A percentile compares a stretch with the other conserved stretches of the same genome.
Evolutionary conservation across 1,140 invertebrate genomes (phyloP).

Genomic region (Caenorhabditis inopinata): DNA sequence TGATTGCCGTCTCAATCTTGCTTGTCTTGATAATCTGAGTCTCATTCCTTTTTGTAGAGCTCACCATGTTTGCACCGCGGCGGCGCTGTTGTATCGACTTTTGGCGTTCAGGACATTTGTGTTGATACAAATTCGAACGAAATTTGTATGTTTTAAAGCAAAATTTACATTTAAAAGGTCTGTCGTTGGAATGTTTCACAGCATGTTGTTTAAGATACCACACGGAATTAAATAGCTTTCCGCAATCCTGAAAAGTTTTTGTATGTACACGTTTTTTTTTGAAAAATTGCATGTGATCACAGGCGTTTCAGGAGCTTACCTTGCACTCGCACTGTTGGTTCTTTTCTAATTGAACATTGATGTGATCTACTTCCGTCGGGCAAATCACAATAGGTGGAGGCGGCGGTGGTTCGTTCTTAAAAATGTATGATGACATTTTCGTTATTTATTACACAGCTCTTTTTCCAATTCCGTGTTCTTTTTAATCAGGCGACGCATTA

Average conservation of each 20-base stretch:
- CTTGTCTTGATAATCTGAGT: neutral
- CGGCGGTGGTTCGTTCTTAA: constrained; percentile 46
- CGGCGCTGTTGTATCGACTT: constrained; percentile 31
- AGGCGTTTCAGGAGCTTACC: neutral
- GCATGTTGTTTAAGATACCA: constrained; percentile 66
- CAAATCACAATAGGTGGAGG: constrained; percentile 62
- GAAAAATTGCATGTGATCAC: no score
- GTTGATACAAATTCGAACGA: constrained; percentile 65
- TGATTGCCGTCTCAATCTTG: constrained; percentile 32
- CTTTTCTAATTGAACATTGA: constrained; percentile 60
- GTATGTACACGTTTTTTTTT: no score
- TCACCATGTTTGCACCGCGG: neutral
- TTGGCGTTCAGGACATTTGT: constrained; percentile 53
- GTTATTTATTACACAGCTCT: no score
- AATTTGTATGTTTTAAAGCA: constrained; percentile 66
- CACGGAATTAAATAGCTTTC: constrained; percentile 62
- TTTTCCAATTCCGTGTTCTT: no score
- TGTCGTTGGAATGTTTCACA: constrained; percentile 65
- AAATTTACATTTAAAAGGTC: constrained; percentile 65
- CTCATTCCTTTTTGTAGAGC: neutral
- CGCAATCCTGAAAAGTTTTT: constrained; percentile 56
- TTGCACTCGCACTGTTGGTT: constrained; percentile 65
- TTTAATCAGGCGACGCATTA: no score
- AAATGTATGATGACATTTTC: neutral
- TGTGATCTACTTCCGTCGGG: constrained; percentile 60